phyloP scores from a whole-genome alignment of 2,888 invertebrate species.

The Caenorhabditis auriculariae region DNA sequence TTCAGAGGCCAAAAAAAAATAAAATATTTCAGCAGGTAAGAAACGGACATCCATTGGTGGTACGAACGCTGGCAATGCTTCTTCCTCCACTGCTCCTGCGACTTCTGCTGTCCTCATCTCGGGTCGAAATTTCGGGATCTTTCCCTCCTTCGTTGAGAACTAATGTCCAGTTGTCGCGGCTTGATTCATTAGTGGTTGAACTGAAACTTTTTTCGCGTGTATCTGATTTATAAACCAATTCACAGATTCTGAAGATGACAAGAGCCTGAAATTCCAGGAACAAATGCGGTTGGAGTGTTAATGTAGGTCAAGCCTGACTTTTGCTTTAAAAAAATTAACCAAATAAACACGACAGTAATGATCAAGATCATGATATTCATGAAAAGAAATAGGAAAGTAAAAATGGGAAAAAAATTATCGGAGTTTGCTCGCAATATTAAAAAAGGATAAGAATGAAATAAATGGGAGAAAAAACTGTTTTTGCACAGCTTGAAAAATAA shows the following conservation, averaged over 20 bases:
- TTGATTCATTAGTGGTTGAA: constrained; percentile 3
- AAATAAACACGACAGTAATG: too few species aligned
- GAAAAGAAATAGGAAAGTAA: too few species aligned
- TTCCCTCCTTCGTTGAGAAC: too few species aligned
- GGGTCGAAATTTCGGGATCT: too few species aligned
- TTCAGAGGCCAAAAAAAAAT: neutral
- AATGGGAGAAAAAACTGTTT: constrained; percentile 5
- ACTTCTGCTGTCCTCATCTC: constrained; percentile 19
- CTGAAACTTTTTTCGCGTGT: too few species aligned
- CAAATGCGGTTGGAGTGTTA: too few species aligned
- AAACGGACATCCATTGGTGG: constrained; percentile 7
- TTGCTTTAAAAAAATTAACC: too few species aligned
- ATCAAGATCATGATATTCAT: too few species aligned
- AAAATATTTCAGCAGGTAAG: neutral
- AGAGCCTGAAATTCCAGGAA: too few species aligned
- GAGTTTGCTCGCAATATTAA: neutral
- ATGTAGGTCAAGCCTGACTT: too few species aligned
- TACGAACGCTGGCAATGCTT: constrained; percentile 14
- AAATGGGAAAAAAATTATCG: neutral
- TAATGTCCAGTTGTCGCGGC: constrained; percentile 26
- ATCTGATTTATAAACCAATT: too few species aligned
- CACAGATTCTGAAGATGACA: too few species aligned
- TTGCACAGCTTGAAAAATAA: constrained; percentile 12
- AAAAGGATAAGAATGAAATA: neutral
- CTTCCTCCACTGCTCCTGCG: constrained; percentile 12